phyloP scores from a whole-genome alignment of 1,140 invertebrate genomes.

The Drosophila rhopaloa region DNA sequence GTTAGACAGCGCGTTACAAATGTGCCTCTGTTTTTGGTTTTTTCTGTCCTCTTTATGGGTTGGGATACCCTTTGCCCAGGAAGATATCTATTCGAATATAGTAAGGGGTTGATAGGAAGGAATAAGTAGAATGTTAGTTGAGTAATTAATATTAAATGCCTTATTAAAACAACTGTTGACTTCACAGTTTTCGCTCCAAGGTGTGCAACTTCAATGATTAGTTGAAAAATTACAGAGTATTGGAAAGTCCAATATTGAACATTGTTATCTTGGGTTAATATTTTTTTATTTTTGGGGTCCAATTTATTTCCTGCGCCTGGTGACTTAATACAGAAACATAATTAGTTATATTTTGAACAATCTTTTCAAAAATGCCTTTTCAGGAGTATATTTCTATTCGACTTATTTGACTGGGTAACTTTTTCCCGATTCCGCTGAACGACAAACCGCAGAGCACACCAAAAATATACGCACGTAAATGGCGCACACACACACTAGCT shows the following conservation, averaged over 20 bases:
- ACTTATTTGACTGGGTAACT: not conserved
- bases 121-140: too few species aligned
- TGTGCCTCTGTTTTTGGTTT: constrained; percentile 48
- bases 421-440: constrained; percentile 21
- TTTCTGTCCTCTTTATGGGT: constrained; percentile 7
- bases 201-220: too few species aligned
- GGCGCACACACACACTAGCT: constrained; percentile 8
- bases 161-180: too few species aligned
- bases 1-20: constrained; percentile 80
- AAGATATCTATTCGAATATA: not conserved
- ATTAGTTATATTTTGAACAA: not conserved
- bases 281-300: too few species aligned
- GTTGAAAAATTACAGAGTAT: too few species aligned
- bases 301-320: too few species aligned
- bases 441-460: constrained; percentile 66
- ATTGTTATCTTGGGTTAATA: too few species aligned
- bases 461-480: constrained; percentile 79
- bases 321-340: too few species aligned
- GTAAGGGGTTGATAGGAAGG: not conserved
- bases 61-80: constrained; percentile 15
- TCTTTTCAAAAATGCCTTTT: not conserved
- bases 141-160: too few species aligned
- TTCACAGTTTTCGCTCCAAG: too few species aligned
- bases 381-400: constrained; percentile 1
- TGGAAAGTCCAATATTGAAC: too few species aligned